These are phyloP conservation scores for Rhinolophus sinicus DNA, from an alignment of 2,113 vertebrate genomes.

Conservation along the genomic window DNA sequence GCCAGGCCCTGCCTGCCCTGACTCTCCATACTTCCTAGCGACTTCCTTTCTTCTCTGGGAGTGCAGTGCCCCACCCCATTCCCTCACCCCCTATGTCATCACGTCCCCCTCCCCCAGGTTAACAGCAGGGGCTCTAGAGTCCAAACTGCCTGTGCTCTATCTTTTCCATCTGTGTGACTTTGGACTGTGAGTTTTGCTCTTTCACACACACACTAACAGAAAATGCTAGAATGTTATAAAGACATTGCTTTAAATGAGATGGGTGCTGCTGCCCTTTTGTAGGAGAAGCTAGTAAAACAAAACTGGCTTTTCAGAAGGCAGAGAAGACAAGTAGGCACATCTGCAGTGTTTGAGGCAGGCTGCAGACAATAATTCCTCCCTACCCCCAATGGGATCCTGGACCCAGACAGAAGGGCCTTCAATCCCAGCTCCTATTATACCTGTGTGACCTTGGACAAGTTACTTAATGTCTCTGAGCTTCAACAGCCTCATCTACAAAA, in stretches of 20 bases:
- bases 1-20: neutral
- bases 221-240: neutral
- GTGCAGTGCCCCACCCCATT: too few species aligned
- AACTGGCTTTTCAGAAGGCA: neutral
- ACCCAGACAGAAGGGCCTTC: neutral
- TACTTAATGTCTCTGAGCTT: neutral
- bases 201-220: neutral
- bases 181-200: neutral
- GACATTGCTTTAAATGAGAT: neutral
- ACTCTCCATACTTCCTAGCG: neutral
- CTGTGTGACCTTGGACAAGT: neutral
- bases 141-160: neutral
- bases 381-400: rapidly evolving
- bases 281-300: neutral
- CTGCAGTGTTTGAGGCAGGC: neutral
- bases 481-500: neutral
- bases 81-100: too few species aligned
- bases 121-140: neutral
- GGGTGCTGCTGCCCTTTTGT: neutral
- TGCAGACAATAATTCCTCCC: neutral
- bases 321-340: neutral
- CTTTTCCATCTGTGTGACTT: neutral
- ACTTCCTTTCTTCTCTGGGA: neutral
- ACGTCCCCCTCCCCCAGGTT: too few species aligned
- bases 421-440: neutral